phyloP scores from a whole-genome alignment of 2,113 vertebrate species.

The Cyrtonyx montezumae region DNA sequence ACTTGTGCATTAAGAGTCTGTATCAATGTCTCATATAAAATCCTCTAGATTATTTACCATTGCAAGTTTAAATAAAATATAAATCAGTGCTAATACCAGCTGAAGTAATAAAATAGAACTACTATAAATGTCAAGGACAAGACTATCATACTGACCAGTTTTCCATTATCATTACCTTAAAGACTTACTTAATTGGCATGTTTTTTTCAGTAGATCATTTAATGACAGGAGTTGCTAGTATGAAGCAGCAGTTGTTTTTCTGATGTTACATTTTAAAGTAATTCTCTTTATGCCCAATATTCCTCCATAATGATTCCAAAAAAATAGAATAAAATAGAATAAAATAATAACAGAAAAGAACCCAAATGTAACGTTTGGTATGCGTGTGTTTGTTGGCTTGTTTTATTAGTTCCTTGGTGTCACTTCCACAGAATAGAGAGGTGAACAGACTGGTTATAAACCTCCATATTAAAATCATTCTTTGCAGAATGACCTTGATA shows the following conservation, averaged over 20 bases:
- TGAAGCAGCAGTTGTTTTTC: not conserved
- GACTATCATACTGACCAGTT: not conserved
- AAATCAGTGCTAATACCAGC: not conserved
- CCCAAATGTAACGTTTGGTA: not conserved
- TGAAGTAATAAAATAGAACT: not conserved
- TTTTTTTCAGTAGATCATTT: not conserved
- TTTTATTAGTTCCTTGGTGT: not conserved
- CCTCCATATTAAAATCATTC: not conserved
- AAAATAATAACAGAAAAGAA: not conserved
- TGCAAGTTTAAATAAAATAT: not conserved
- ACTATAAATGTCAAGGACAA: not conserved
- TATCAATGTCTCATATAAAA: not conserved
- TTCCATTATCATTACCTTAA: not conserved
- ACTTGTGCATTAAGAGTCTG: not conserved
- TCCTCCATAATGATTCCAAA: not conserved
- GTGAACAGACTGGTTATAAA: not conserved
- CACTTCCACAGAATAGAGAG: not conserved
- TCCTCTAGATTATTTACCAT: not conserved
- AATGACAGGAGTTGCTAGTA: not conserved
- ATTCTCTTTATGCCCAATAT: not conserved
- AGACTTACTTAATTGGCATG: not conserved
- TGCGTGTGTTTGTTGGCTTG: not conserved
- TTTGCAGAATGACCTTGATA: not conserved
- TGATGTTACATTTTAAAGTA: not conserved
- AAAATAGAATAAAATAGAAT: not conserved